Evolutionary conservation across 2,797 vertebrate species (phyloP).

Genomic region (Rhadinocentrus ornatus): DNA sequence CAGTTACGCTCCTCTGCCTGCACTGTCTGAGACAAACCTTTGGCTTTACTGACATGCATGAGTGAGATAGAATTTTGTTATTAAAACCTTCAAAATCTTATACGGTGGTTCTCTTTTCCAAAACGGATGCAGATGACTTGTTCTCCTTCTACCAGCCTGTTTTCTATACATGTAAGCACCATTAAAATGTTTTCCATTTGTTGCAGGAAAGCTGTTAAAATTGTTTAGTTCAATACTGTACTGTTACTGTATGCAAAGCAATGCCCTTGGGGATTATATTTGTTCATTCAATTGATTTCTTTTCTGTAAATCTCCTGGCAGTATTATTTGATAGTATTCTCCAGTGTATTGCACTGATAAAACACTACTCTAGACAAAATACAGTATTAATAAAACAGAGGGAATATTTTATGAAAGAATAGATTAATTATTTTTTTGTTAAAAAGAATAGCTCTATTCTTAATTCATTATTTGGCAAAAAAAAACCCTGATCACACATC

Average conservation of each 20-base stretch:
- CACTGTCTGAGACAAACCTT: not conserved
- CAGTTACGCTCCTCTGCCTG: not conserved
- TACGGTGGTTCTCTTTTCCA: not conserved
- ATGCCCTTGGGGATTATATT: slow-evolving; percentile 1
- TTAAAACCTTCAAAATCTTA: not conserved
- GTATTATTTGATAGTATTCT: slow-evolving; percentile 10
- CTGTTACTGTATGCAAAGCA: not conserved
- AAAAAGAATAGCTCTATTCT: too few relatives aligned
- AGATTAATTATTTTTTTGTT: too few relatives aligned
- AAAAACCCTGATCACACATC: not conserved
- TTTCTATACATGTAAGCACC: not conserved
- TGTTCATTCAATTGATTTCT: slow-evolving; percentile 2
- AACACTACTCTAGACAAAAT: not conserved
- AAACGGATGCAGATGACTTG: not conserved
- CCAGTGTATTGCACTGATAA: not conserved
- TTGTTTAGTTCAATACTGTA: not conserved
- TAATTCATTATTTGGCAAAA: not conserved
- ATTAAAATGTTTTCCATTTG: not conserved
- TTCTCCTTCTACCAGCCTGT: not conserved
- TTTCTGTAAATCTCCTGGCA: slow-evolving; percentile 5
- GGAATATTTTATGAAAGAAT: too few relatives aligned
- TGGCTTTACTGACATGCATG: not conserved
- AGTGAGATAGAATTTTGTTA: not conserved
- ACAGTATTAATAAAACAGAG: not conserved
- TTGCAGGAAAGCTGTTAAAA: not conserved